Evolutionary conservation across 2,797 vertebrate genomes (phyloP).

Genomic region (Petrocephalus sullivani): DNA sequence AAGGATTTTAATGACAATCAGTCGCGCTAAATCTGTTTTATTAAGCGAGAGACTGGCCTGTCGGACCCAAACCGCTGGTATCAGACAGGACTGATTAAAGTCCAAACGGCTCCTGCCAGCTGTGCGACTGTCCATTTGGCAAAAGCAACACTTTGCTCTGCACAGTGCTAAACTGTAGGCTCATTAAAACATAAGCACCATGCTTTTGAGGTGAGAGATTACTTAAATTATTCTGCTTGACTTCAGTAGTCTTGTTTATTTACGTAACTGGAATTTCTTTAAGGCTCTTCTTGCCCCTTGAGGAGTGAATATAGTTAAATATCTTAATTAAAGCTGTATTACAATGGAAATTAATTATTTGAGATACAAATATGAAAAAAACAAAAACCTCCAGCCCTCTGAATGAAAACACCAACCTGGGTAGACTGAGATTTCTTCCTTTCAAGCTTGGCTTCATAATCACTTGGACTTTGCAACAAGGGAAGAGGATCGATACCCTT

Average conservation of each 20-base stretch:
- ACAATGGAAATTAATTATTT: neutral
- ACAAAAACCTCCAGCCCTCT: neutral
- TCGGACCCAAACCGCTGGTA: neutral
- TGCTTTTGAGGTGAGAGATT: neutral
- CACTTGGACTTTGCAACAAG: slow-evolving; percentile 50
- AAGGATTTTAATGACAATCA: neutral
- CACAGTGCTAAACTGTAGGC: neutral
- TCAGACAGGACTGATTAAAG: neutral
- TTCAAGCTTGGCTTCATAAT: slow-evolving; percentile 71
- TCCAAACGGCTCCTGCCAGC: neutral
- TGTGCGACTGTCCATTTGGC: neutral
- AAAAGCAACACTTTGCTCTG: neutral
- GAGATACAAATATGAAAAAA: neutral
- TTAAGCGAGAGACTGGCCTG: neutral
- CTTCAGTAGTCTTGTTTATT: neutral
- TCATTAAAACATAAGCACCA: neutral
- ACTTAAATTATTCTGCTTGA: neutral
- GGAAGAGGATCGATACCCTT: slow-evolving; percentile 69
- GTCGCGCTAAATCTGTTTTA: neutral
- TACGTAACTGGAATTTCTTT: neutral
- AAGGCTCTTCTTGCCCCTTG: neutral
- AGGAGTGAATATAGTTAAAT: neutral
- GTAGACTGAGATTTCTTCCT: slow-evolving; percentile 74
- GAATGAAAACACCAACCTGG: slow-evolving; percentile 59
- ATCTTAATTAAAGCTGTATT: neutral